These are phyloP conservation scores for Oxygymnocypris stewartii DNA, from an alignment of 2,113 vertebrate genomes.

Conservation along the genomic window DNA sequence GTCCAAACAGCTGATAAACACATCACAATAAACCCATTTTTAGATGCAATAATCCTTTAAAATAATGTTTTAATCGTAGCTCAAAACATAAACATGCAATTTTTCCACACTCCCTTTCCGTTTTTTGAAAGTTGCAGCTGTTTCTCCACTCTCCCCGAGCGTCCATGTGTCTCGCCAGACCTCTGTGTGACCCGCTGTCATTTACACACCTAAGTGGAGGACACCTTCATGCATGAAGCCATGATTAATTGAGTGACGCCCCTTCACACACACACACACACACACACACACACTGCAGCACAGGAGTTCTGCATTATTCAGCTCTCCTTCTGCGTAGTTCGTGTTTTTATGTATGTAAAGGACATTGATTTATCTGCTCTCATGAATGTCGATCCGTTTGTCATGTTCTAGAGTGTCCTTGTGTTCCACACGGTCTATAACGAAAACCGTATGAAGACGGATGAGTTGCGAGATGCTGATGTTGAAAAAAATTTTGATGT, in stretches of 20 bases:
- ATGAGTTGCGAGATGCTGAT: neutral
- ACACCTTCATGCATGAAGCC: conserved; percentile 10
- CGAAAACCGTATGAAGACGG: conserved; percentile 3
- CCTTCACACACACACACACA: neutral
- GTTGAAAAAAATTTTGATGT: neutral
- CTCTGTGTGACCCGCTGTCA: conserved; percentile 28
- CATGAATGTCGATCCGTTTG: conserved; percentile 47
- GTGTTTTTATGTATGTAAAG: neutral
- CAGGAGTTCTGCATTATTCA: conserved; percentile 12
- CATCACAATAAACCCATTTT: neutral
- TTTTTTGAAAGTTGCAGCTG: neutral
- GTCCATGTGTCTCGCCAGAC: conserved; percentile 22
- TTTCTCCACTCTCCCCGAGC: neutral
- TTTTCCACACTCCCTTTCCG: neutral
- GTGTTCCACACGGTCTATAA: conserved; percentile 38
- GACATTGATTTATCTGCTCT: conserved; percentile 12
- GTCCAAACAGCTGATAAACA: neutral
- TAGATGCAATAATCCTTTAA: no score
- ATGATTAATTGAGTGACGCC: conserved; percentile 10
- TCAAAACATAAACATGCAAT: neutral
- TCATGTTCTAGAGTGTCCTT: conserved; percentile 47
- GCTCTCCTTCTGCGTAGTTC: neutral
- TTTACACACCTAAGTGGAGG: conserved; percentile 18
- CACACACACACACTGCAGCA: no score
- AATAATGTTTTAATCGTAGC: neutral